Evolutionary conservation across 1,140 invertebrate species (phyloP), one percentile per base, ranked within the genome.

Genomic region (Papilio polytes): DNA sequence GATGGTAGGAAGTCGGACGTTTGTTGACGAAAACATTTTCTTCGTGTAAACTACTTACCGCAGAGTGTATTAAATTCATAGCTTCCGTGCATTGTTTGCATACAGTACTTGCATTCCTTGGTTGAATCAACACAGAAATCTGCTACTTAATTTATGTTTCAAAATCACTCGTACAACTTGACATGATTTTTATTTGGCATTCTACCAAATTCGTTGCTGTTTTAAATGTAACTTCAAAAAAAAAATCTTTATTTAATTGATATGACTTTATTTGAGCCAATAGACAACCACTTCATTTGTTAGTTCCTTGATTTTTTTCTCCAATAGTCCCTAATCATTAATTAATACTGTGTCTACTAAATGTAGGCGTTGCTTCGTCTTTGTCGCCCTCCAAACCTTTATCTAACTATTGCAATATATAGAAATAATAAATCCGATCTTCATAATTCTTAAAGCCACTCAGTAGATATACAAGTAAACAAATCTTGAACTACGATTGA

Each of bases 51-150:
- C 26, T 31, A 31, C 59, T 70, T 26, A 36, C 26, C 63, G 7
- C 26, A 70, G 26, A 31, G 22, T 70, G 36, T 70, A 70, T 70
- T 70, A 36, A 15, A 13, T 26, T 70, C 26, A 31, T 70, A 31
- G 63, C 26, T 70, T 70, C 63, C 63, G 63, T 70, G 63, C 63
- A 70, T 70, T 70, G 63, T 70, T 70, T 70, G 10, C 63, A 31
- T 31, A 70, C 63, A 12, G 26, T 70, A 31, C 26, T 15, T 66
- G 15, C 63, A 36, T 31, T 70, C 12, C 26, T 31, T 13, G 26
- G 13, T 31, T 70, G 63, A 31, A 70, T 36, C 22, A 66, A 66
- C 63, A 36, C 13, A 70, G 63, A 31, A 70, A 70, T 70, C 13
- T 70, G 22, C 36, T 6, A 70, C 13, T 56, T 56, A 56, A 56